Evolutionary conservation across 1,140 invertebrate genomes (phyloP).

Genomic region (Drosophila teissieri): DNA sequence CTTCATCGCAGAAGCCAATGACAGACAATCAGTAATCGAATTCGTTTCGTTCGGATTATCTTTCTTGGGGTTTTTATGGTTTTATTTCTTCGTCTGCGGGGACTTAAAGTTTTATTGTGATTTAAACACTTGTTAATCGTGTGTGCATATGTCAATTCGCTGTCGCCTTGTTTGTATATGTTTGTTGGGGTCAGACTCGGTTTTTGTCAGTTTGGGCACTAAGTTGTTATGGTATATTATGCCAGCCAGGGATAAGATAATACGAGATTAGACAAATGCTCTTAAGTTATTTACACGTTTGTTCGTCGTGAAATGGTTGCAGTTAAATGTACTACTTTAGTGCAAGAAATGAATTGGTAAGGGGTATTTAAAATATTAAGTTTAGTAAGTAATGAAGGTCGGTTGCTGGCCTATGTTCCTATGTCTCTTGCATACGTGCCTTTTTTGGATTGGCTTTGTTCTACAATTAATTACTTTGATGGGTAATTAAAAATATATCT

Average conservation of each 20-base stretch:
- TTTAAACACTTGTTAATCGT: conserved; percentile 83
- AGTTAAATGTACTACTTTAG: too few species aligned
- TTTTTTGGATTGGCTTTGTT: too few species aligned
- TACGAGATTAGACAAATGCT: neutral
- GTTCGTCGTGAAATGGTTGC: neutral
- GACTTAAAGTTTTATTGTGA: conserved; percentile 83
- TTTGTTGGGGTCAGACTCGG: conserved; percentile 26
- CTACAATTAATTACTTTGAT: too few species aligned
- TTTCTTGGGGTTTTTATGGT: conserved; percentile 60
- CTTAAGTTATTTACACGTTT: neutral
- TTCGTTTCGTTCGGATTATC: conserved; percentile 55
- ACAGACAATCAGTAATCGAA: conserved; percentile 45
- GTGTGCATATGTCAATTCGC: conserved; percentile 72
- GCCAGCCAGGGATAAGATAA: neutral
- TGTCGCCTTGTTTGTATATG: conserved; percentile 46
- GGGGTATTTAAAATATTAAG: too few species aligned
- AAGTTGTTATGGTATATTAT: conserved; percentile 40
- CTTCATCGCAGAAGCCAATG: conserved; percentile 25
- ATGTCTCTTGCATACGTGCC: too few species aligned
- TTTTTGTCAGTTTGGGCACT: conserved; percentile 22
- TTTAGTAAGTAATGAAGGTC: too few species aligned
- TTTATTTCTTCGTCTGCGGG: conserved; percentile 76
- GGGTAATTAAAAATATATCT: too few species aligned
- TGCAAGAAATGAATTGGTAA: too few species aligned
- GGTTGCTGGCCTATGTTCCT: too few species aligned